These are phyloP conservation scores for Brachyistius frenatus DNA, from an alignment of 2,113 vertebrate species.

Conservation along the genomic window DNA sequence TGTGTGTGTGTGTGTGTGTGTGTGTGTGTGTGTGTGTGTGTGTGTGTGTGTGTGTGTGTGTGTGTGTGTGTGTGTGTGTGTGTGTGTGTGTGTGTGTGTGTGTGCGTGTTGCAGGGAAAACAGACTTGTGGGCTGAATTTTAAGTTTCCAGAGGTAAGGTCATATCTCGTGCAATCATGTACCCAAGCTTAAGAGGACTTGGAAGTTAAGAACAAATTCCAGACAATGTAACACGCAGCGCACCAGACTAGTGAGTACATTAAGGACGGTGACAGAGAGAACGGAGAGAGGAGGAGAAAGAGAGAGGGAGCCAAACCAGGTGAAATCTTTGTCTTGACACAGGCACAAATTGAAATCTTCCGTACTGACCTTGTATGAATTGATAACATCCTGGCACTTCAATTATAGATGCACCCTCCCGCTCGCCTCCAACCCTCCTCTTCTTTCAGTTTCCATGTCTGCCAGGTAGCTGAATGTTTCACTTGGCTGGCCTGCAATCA, in stretches of 20 bases:
- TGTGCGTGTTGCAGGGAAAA: slow-evolving; percentile 27
- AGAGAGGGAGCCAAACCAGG: slow-evolving; percentile 36
- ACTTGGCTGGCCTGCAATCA: slow-evolving; percentile 70
- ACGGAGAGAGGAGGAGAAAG: background rate
- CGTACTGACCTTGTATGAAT: slow-evolving; percentile 77
- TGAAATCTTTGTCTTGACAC: slow-evolving; percentile 65
- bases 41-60: slow-evolving; percentile 47
- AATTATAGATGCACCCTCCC: slow-evolving; percentile 72
- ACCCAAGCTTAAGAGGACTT: slow-evolving; percentile 43
- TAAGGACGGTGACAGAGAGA: slow-evolving; percentile 2
- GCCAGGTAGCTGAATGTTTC: slow-evolving; percentile 74
- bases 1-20: slow-evolving; percentile 47
- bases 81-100: slow-evolving; percentile 40
- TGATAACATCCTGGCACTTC: slow-evolving; percentile 75
- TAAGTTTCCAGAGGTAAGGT: slow-evolving; percentile 69
- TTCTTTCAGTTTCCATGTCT: slow-evolving; percentile 65
- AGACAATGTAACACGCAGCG: slow-evolving; percentile 37
- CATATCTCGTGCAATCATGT: slow-evolving; percentile 64
- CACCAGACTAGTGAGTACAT: slow-evolving; percentile 16
- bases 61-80: slow-evolving; percentile 52
- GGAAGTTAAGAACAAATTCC: slow-evolving; percentile 45
- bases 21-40: slow-evolving; percentile 50
- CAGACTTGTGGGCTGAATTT: slow-evolving; percentile 69
- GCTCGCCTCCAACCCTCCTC: background rate
- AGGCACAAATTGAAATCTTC: slow-evolving; percentile 67